Evolutionary conservation across 2,888 invertebrate species (phyloP).

Genomic region (Acheta domesticus): DNA sequence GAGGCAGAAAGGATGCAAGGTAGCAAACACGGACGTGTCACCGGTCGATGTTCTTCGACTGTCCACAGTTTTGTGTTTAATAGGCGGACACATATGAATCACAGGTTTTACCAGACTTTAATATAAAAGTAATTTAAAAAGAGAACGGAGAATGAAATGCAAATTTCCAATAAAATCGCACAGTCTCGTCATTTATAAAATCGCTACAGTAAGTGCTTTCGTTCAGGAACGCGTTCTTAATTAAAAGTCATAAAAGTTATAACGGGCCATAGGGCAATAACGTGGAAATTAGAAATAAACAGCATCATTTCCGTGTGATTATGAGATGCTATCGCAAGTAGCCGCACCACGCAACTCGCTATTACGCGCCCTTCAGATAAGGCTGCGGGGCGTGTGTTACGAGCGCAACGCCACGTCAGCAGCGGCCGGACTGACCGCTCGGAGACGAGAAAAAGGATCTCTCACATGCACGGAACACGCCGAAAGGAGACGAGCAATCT

Average conservation of each 20-base stretch:
- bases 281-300: slow-evolving; percentile 7
- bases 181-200: not conserved
- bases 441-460: too few species aligned
- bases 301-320: not conserved
- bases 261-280: not conserved
- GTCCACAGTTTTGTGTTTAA: not conserved
- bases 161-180: slow-evolving; percentile 7
- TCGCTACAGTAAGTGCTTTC: not conserved
- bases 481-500: too few species aligned
- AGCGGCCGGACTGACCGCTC: too few species aligned
- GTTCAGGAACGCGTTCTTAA: not conserved
- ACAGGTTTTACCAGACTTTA: not conserved
- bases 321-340: not conserved
- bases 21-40: too few species aligned
- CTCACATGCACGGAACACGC: too few species aligned
- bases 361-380: too few species aligned
- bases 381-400: too few species aligned
- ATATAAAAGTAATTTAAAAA: slow-evolving; percentile 10
- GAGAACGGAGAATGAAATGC: not conserved
- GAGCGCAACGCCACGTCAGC: too few species aligned
- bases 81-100: not conserved
- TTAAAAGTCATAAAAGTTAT: slow-evolving; percentile 9
- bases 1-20: too few species aligned
- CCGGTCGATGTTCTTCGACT: not conserved
- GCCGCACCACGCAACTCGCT: too few species aligned